Conservation (phyloP, 1,140 invertebrate genomes). For the Cheumatopsyche charites region DNA sequence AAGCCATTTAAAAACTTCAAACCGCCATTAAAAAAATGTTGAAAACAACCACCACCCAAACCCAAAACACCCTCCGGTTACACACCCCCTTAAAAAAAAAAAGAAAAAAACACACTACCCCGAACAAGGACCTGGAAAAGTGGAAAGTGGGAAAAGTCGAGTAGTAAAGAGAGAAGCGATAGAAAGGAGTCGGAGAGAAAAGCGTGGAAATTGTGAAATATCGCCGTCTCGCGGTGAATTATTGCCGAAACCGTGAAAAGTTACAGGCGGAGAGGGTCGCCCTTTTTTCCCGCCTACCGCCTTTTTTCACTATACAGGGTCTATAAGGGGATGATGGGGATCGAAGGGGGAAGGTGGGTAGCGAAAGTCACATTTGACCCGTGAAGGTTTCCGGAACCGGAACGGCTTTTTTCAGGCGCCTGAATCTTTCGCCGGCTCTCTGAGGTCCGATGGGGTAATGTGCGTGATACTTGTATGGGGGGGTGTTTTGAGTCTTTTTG, state of each 20-base stretch:
- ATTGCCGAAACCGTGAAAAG: constrained; percentile 35
- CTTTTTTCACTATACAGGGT: constrained; percentile 26
- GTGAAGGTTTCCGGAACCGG: constrained; percentile 20
- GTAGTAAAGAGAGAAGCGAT: background rate
- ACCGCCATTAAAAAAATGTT: too few relatives aligned
- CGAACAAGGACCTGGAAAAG: background rate
- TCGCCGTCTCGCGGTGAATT: constrained; percentile 25
- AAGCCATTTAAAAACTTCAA: too few relatives aligned
- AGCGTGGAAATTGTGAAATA: constrained; percentile 33
- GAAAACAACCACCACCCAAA: too few relatives aligned
- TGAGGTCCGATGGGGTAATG: constrained; percentile 1
- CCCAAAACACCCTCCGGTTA: too few relatives aligned
- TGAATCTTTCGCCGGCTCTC: background rate
- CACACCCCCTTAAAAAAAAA: too few relatives aligned
- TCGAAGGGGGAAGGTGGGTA: too few relatives aligned
- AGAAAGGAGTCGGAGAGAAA: background rate
- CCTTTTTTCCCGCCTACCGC: background rate
- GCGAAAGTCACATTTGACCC: constrained; percentile 30
- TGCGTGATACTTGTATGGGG: background rate
- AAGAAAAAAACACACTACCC: background rate
- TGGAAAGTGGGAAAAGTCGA: background rate
- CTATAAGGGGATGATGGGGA: background rate
- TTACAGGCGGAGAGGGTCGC: constrained; percentile 25
- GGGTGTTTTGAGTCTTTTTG: too few relatives aligned
- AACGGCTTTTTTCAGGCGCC: constrained; percentile 20